phyloP scores from a whole-genome alignment of 1,140 invertebrate genomes.

The Xylocopa sonorina region DNA sequence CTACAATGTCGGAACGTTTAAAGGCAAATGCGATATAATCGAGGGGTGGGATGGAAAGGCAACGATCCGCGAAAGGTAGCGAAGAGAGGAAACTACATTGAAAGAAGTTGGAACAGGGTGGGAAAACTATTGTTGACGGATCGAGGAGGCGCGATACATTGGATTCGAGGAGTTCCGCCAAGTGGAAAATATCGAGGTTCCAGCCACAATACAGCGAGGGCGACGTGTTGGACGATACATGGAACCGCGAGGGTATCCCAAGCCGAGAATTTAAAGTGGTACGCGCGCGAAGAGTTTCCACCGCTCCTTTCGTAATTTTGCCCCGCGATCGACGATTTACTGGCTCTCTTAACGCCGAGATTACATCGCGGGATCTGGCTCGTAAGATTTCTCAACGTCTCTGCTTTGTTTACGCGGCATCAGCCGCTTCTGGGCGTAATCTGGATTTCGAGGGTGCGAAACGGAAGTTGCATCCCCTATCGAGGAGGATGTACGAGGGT shows the following conservation, averaged over 20 bases:
- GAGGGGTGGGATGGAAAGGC: no score
- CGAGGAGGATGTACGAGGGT: no score
- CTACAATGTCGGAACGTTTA: no score
- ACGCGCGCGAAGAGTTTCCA: no score
- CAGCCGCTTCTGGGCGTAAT: background rate
- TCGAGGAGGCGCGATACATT: background rate
- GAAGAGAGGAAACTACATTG: no score
- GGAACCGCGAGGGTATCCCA: slow-evolving; percentile 26
- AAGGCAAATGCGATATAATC: no score
- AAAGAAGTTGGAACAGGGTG: no score
- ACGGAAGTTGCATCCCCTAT: background rate
- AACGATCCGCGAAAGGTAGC: no score
- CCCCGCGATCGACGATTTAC: background rate
- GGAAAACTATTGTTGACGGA: no score
- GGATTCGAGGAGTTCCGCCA: background rate
- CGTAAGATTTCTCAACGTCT: background rate
- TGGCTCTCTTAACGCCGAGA: background rate
- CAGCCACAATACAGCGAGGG: background rate
- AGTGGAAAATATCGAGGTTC: background rate
- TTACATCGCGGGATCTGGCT: background rate
- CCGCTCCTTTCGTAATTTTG: background rate
- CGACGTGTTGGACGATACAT: background rate
- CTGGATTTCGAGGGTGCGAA: background rate
- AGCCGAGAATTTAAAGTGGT: slow-evolving; percentile 2
- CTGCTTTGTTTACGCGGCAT: background rate